Evolutionary conservation across 2,888 invertebrate genomes (phyloP).

Genomic region (Colletes collaris): DNA sequence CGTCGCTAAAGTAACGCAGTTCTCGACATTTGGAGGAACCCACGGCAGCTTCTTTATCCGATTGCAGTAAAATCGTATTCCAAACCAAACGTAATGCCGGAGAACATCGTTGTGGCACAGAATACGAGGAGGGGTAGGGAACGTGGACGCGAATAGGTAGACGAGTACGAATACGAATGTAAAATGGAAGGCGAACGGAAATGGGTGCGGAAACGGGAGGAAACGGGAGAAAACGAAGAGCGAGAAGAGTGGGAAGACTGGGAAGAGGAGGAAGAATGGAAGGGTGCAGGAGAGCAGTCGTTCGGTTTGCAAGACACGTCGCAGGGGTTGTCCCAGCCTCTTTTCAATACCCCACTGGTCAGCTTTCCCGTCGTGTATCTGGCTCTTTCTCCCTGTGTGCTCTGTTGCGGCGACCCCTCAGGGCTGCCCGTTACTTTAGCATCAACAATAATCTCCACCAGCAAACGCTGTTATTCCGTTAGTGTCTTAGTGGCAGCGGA

Average conservation of each 20-base stretch:
- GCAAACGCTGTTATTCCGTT: conserved; percentile 81
- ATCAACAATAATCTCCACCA: conserved; percentile 83
- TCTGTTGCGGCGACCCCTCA: conserved; percentile 68
- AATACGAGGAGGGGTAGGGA: conserved; percentile 23
- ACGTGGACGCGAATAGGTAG: conserved; percentile 28
- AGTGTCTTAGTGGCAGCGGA: conserved; percentile 78
- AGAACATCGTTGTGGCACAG: conserved; percentile 29
- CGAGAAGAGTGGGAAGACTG: conserved; percentile 39
- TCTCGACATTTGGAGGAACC: conserved; percentile 43
- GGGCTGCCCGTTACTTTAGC: conserved; percentile 80
- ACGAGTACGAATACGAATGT: conserved; percentile 20
- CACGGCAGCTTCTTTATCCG: conserved; percentile 62
- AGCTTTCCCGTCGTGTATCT: conserved; percentile 60
- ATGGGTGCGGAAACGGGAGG: neutral
- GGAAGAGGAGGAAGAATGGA: conserved; percentile 32
- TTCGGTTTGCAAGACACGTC: conserved; percentile 82
- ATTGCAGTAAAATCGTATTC: conserved; percentile 68
- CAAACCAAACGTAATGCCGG: conserved; percentile 65
- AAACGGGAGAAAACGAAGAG: conserved; percentile 13
- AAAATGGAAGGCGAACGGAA: neutral
- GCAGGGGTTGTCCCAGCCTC: conserved; percentile 67
- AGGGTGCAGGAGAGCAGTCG: conserved; percentile 62
- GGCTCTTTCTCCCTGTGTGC: conserved; percentile 48
- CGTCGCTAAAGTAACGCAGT: no score
- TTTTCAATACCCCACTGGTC: conserved; percentile 59